Percentiles rank a stretch among this genome's conserved stretches.
phyloP scores from a whole-genome alignment of 30 jellyfish, hydroid and myxozoan species.

The Hydractinia echinata region DNA sequence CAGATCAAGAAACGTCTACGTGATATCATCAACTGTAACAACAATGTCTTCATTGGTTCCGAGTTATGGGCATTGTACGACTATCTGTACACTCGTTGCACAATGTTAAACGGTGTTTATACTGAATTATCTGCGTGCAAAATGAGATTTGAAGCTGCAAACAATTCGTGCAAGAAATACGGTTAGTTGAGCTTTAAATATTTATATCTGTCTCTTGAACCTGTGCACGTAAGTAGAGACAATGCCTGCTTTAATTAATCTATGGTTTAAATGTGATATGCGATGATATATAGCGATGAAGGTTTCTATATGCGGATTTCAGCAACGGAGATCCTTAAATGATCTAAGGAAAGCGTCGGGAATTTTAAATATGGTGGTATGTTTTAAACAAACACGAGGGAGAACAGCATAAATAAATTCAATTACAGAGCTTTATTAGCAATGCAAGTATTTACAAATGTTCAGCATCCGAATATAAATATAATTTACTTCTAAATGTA shows the following conservation, averaged over 20 bases:
- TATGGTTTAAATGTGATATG: too few species aligned
- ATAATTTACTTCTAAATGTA: too few species aligned
- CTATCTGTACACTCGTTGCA: conserved; percentile 11
- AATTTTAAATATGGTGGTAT: too few species aligned
- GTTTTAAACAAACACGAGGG: too few species aligned
- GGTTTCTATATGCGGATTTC: too few species aligned
- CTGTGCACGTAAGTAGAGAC: background rate
- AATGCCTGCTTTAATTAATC: too few species aligned
- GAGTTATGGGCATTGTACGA: conserved; percentile 32
- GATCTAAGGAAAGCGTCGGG: background rate
- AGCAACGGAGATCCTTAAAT: too few species aligned
- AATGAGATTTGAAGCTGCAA: conserved; percentile 18
- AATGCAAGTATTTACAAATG: too few species aligned
- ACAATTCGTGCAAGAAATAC: conserved; percentile 13
- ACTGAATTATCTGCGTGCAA: conserved; percentile 10
- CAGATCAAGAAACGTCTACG: conserved; percentile 17
- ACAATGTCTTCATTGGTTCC: background rate
- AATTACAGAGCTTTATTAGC: too few species aligned
- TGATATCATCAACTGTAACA: conserved; percentile 22
- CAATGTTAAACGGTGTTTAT: conserved; percentile 11
- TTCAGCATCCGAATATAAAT: too few species aligned
- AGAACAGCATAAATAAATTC: too few species aligned
- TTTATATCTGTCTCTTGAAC: background rate
- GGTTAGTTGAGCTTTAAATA: background rate
- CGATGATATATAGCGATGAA: too few species aligned